Percentiles rank a stretch among this genome's conserved stretches.
phyloP scores from a whole-genome alignment of 2,888 invertebrate genomes.

The Andricus quercusramuli region DNA sequence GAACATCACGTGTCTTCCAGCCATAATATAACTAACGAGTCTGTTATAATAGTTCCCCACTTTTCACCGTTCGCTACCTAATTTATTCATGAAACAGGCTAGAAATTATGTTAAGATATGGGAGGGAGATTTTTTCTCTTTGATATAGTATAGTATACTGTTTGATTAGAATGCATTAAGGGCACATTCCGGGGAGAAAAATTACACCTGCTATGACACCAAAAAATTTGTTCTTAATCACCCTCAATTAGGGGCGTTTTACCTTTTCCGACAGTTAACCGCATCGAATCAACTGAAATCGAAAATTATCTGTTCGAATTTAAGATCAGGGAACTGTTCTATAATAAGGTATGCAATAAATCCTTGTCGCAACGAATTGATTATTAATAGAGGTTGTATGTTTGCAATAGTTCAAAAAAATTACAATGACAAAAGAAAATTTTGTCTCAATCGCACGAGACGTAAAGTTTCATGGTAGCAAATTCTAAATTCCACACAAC shows the following conservation, averaged over 20 bases:
- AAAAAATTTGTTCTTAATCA: not conserved
- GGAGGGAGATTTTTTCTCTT: slow-evolving; percentile 3
- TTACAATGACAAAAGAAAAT: too few relatives aligned
- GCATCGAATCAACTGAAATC: not conserved
- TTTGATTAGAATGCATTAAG: slow-evolving; percentile 6
- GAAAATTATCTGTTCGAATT: not conserved
- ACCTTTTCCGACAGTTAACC: not conserved
- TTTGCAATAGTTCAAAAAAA: too few relatives aligned
- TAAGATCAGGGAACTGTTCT: not conserved
- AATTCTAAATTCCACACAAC: too few relatives aligned
- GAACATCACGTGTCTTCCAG: slow-evolving; percentile 16
- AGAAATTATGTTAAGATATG: slow-evolving; percentile 31
- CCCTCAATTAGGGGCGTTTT: not conserved
- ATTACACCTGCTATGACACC: not conserved
- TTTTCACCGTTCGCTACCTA: slow-evolving; percentile 10
- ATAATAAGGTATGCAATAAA: not conserved
- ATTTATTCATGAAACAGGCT: slow-evolving; percentile 37
- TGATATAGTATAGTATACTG: slow-evolving; percentile 1
- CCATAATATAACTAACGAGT: slow-evolving; percentile 33
- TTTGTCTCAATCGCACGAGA: too few relatives aligned
- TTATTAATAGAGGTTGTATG: not conserved
- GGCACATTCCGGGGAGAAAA: slow-evolving; percentile 7
- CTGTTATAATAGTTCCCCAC: slow-evolving; percentile 17
- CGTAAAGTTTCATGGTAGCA: too few relatives aligned
- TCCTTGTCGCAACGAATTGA: not conserved